These are phyloP conservation scores for Lophotriccus pileatus DNA, from an alignment of 2,797 vertebrate genomes.

Conservation along the genomic window DNA sequence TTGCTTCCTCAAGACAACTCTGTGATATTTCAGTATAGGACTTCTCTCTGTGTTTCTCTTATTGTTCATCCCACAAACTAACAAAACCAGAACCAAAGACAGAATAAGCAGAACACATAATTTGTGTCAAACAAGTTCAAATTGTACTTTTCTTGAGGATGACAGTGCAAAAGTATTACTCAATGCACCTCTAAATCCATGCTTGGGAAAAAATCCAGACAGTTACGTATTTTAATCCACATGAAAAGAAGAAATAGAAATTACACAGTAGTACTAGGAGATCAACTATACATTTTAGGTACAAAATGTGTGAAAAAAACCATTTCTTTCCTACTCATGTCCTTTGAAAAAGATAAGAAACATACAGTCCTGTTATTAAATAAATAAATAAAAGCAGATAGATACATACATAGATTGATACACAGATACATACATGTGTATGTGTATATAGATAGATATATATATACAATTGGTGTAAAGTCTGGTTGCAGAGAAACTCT, in stretches of 20 bases:
- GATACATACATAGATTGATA: neutral
- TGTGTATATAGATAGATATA: neutral
- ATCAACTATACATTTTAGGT: neutral
- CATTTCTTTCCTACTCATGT: neutral
- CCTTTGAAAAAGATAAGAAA: neutral
- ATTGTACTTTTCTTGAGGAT: neutral
- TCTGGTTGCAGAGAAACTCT: neutral
- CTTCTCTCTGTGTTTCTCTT: neutral
- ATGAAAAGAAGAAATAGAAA: neutral
- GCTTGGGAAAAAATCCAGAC: neutral
- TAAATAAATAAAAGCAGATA: neutral
- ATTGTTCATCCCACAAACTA: neutral
- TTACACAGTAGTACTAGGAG: neutral
- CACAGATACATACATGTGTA: accelerated
- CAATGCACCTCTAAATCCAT: neutral
- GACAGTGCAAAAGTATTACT: neutral
- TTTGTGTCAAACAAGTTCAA: neutral
- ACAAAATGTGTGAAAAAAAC: neutral
- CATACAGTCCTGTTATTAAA: neutral
- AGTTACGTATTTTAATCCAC: neutral
- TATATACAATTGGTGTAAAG: neutral
- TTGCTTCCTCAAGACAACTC: neutral
- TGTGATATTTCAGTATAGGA: neutral
- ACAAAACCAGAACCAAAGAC: neutral
- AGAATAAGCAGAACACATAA: neutral